phyloP scores from a whole-genome alignment of 2,113 vertebrate species.

The Synodontis membranacea region DNA sequence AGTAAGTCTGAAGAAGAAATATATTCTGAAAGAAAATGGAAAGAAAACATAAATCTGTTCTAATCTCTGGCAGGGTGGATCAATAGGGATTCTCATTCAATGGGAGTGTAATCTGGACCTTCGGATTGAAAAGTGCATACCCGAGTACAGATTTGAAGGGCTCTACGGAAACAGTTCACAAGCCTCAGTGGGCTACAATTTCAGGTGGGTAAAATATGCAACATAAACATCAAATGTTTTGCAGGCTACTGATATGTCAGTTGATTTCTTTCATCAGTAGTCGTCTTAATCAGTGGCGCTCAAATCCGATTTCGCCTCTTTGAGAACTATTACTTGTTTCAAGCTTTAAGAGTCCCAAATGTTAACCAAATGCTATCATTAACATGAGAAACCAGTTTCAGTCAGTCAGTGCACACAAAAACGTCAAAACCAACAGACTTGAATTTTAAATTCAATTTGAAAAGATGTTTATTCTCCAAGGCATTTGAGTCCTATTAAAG shows the following conservation, averaged over 20 bases:
- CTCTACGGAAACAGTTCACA: conserved; percentile 74
- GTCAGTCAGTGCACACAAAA: background rate
- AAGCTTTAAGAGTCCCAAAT: background rate
- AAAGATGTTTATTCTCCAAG: background rate
- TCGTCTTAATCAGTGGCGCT: background rate
- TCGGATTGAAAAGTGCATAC: conserved; percentile 77
- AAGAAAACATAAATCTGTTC: background rate
- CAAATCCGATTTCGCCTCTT: background rate
- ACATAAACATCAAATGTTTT: background rate
- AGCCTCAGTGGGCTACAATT: conserved; percentile 89
- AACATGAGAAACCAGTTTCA: background rate
- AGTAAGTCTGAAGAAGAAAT: background rate
- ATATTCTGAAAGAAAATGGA: background rate
- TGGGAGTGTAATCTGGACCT: conserved; percentile 93
- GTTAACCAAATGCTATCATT: background rate
- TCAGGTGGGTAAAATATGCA: conserved; percentile 75
- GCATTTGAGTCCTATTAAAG: background rate
- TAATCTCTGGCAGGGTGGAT: conserved; percentile 78
- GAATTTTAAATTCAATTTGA: background rate
- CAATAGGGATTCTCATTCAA: conserved; percentile 87
- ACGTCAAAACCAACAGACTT: background rate
- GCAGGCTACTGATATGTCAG: background rate
- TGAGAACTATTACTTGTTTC: background rate
- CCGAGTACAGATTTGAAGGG: conserved; percentile 84
- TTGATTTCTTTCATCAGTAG: background rate